Evolutionary conservation across 2,888 invertebrate genomes (phyloP).

Genomic region (Aphidoletes aphidimyza): DNA sequence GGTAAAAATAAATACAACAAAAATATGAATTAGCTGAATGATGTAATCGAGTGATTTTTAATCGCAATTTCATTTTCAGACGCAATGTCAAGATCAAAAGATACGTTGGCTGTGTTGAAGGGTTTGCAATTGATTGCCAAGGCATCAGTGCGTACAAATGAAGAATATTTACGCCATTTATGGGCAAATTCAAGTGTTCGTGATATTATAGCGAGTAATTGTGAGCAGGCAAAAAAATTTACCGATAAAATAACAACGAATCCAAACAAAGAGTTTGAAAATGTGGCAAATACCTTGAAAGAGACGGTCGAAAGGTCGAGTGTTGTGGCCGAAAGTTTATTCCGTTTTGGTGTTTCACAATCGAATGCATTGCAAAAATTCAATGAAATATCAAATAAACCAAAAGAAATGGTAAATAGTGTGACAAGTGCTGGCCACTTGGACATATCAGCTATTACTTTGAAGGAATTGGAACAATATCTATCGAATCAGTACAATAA

Average conservation of each 20-base stretch:
- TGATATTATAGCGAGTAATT: slow-evolving; percentile 64
- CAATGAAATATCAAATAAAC: slow-evolving; percentile 56
- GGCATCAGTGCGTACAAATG: slow-evolving; percentile 75
- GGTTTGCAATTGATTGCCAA: slow-evolving; percentile 76
- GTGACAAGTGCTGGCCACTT: slow-evolving; percentile 59
- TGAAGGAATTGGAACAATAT: slow-evolving; percentile 65
- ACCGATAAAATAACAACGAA: slow-evolving; percentile 60
- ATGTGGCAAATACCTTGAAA: slow-evolving; percentile 67
- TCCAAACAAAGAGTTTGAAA: slow-evolving; percentile 63
- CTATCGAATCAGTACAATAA: slow-evolving; percentile 63
- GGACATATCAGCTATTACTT: slow-evolving; percentile 65
- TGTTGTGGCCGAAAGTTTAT: slow-evolving; percentile 78
- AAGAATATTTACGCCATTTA: slow-evolving; percentile 70
- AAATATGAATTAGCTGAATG: not conserved
- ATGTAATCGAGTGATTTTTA: not conserved
- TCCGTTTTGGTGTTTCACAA: slow-evolving; percentile 68
- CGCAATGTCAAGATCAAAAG: slow-evolving; percentile 72
- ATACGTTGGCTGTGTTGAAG: slow-evolving; percentile 74
- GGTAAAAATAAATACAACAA: not conserved
- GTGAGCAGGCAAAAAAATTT: slow-evolving; percentile 60
- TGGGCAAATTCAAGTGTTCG: slow-evolving; percentile 79
- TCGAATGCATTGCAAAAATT: slow-evolving; percentile 57
- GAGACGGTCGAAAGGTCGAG: slow-evolving; percentile 73
- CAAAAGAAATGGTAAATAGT: not conserved
- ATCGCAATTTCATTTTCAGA: not conserved